These are phyloP conservation scores for Hassar affinis DNA, from an alignment of 2,113 vertebrate species.

Conservation along the genomic window DNA sequence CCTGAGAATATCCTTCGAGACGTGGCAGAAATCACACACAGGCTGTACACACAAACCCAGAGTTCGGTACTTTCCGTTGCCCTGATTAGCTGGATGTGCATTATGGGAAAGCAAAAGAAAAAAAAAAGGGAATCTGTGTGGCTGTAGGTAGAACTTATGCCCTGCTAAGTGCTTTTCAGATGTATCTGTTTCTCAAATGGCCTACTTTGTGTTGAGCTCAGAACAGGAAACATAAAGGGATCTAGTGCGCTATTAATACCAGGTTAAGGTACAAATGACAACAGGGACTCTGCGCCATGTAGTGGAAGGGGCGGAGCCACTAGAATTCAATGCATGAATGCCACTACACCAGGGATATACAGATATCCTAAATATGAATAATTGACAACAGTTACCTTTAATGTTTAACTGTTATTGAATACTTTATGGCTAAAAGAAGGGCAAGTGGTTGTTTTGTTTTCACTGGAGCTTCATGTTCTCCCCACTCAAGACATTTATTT, in stretches of 20 bases:
- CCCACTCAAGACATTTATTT: not conserved
- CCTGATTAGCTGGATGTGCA: not conserved
- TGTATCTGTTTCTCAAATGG: not conserved
- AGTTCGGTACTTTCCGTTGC: not conserved
- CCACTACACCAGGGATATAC: not conserved
- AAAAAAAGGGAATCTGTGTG: not conserved
- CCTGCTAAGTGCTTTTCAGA: not conserved
- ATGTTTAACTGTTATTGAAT: not conserved
- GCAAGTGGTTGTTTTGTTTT: not conserved
- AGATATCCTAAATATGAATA: not conserved
- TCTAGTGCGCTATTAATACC: not conserved
- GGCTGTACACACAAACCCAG: not conserved
- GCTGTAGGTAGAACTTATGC: not conserved
- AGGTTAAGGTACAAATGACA: not conserved
- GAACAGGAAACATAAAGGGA: not conserved
- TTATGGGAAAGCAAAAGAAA: conserved; percentile 10
- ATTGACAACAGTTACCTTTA: not conserved
- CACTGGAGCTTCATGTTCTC: not conserved
- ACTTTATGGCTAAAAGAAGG: not conserved
- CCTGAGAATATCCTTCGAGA: not conserved
- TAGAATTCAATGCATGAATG: not conserved
- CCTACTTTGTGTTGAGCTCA: not conserved
- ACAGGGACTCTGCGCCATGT: not conserved
- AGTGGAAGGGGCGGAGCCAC: not conserved
- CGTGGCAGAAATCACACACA: not conserved